Evolutionary conservation across 2,888 invertebrate species (phyloP).

Genomic region (Macrophya alboannulata): DNA sequence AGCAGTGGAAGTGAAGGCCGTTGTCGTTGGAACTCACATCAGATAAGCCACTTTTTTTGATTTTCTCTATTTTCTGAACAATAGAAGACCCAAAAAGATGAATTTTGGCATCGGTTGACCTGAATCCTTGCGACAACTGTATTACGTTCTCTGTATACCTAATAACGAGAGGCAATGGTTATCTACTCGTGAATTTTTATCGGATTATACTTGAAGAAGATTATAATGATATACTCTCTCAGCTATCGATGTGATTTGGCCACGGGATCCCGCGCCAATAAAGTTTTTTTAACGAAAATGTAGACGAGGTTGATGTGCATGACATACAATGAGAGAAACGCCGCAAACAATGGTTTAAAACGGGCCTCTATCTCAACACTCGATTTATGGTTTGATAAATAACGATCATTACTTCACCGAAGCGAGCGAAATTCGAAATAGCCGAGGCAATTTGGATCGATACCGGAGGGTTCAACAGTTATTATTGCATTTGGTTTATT

Average conservation of each 20-base stretch:
- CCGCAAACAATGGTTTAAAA: constrained; percentile 27
- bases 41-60: not conserved
- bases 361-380: constrained; percentile 19
- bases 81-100: not conserved
- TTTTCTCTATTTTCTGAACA: not conserved
- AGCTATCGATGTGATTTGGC: not conserved
- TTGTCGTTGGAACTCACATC: not conserved
- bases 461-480: constrained; percentile 42
- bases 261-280: not conserved
- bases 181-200: not conserved
- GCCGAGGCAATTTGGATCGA: constrained; percentile 26
- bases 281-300: constrained; percentile 2
- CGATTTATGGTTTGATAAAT: constrained; percentile 52
- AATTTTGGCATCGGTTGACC: not conserved
- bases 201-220: constrained; percentile 2
- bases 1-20: not conserved
- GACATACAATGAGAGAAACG: constrained; percentile 12
- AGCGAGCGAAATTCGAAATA: constrained; percentile 20
- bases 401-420: constrained; percentile 48
- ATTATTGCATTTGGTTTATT: constrained; percentile 50
- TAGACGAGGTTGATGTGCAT: constrained; percentile 31
- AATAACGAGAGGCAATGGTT: not conserved
- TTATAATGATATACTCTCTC: not conserved
- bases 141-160: not conserved
- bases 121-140: not conserved